Evolutionary conservation across 2,113 vertebrate genomes (phyloP), one percentile per base, ranked within the genome.

Genomic region (Rafetus swinhoei): DNA sequence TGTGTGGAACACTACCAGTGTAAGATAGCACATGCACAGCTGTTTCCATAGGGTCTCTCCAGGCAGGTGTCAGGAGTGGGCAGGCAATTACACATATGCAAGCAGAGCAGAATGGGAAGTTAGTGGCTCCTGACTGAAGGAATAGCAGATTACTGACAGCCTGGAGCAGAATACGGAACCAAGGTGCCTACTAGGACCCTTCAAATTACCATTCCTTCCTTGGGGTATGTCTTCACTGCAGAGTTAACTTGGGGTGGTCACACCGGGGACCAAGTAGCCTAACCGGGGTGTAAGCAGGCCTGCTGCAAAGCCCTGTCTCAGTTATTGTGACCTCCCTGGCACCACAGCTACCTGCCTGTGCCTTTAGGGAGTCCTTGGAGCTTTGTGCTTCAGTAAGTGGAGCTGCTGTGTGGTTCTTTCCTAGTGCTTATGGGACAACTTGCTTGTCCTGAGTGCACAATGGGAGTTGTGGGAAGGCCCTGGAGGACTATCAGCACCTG

Each of bases 121-220:
- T 55, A 9, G 0, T 10, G 5, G 2, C 11, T 76, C 25, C n/a
- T 79, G 50, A 60, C 13, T 74, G 35, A 87, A 82, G 53, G 1
- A 9, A 9, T 5, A 74, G 8, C 1, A n/a, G 22, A 35, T 7
- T 24, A 24, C 3, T 56, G 72, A 45, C 4, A 22, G 79, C 59
- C 50, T 69, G 76, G 1, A 54, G 35, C 22, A 5, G 3, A 56
- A 39, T 54, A 57, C 83, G 55, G 6, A 80, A 13, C 39, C 18
- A 9, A 77, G 29, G 10, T n/a, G 93, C 55, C 16, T 45, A 8
- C n/a, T 19, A 18, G 0, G 0, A 5, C 22, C 85, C 55, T 76
- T 52, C 85, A 95, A 92, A 85, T 50, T 32, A 81, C 14, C 50
- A 50, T 7, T 50, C 0, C 0, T 29, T 0, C 0, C 53, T 86